Conservation (phyloP, 2,797 vertebrate species). For the Picus viridis region DNA sequence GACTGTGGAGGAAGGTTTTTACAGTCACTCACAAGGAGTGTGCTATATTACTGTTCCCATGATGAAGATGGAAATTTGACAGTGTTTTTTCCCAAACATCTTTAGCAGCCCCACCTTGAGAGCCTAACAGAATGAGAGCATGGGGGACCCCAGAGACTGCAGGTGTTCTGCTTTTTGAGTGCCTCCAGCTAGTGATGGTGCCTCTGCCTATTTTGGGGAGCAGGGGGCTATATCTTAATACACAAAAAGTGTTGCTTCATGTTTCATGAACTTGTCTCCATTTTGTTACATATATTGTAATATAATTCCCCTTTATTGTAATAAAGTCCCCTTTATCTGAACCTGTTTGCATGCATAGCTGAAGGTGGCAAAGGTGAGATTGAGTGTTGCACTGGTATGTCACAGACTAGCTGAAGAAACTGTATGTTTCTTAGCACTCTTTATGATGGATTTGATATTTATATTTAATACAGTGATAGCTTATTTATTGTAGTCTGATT, state of each 20-base stretch:
- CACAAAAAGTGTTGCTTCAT: not conserved
- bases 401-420: not conserved
- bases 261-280: not conserved
- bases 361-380: not conserved
- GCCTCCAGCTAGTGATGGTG: not conserved
- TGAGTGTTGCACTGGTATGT: rapidly evolving
- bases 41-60: not conserved
- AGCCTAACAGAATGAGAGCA: not conserved
- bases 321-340: not conserved
- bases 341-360: not conserved
- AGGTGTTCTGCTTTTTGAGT: not conserved
- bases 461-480: not conserved
- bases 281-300: not conserved
- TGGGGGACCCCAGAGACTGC: not conserved
- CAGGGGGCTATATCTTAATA: not conserved
- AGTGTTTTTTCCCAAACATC: not conserved
- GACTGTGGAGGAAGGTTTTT: not conserved
- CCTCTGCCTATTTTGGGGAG: not conserved
- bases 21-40: not conserved
- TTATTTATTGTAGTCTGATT: not conserved
- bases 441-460: not conserved
- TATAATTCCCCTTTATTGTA: not conserved
- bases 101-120: rapidly evolving
- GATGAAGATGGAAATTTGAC: not conserved
- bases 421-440: not conserved